Evolutionary conservation across 1,140 invertebrate genomes (phyloP).

Genomic region (Atta texana): DNA sequence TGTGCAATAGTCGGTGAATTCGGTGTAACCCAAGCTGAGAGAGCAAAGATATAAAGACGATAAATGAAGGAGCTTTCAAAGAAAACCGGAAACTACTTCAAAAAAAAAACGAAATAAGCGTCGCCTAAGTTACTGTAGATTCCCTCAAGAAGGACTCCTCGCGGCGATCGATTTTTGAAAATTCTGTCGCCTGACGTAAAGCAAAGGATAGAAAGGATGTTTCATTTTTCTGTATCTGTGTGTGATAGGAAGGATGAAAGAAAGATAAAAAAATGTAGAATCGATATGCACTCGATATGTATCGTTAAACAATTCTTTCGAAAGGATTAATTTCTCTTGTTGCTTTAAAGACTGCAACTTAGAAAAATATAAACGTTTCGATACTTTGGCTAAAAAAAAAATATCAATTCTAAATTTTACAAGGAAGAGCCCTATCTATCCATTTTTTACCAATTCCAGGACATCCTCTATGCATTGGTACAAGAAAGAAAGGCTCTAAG

Average conservation of each 20-base stretch:
- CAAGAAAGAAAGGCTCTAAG: conserved; percentile 15
- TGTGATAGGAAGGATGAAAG: neutral
- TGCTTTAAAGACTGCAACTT: neutral
- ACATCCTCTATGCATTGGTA: neutral
- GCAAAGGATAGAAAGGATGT: conserved; percentile 27
- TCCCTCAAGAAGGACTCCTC: conserved; percentile 18
- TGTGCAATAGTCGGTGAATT: conserved; percentile 56
- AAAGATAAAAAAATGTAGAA: neutral
- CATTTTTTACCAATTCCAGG: conserved; percentile 30
- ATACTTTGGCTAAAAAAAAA: neutral
- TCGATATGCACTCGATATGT: neutral
- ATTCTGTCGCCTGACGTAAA: conserved; percentile 37
- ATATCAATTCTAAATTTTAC: neutral
- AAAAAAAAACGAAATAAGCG: conserved; percentile 63
- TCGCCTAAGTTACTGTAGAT: conserved; percentile 39
- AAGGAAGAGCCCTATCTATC: neutral
- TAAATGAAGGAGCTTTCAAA: conserved; percentile 64
- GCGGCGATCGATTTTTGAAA: conserved; percentile 53
- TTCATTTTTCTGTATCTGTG: conserved; percentile 31
- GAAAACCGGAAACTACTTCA: conserved; percentile 60
- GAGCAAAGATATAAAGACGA: conserved; percentile 57
- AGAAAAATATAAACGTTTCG: neutral
- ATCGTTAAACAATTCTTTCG: no score
- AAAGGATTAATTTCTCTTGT: neutral
- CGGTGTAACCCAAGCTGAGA: conserved; percentile 25